A percentile compares a stretch with the other conserved stretches of the same genome.
These are phyloP conservation scores for Ypsolopha scabrella DNA, from an alignment of 2,888 invertebrate species.

Conservation along the genomic window DNA sequence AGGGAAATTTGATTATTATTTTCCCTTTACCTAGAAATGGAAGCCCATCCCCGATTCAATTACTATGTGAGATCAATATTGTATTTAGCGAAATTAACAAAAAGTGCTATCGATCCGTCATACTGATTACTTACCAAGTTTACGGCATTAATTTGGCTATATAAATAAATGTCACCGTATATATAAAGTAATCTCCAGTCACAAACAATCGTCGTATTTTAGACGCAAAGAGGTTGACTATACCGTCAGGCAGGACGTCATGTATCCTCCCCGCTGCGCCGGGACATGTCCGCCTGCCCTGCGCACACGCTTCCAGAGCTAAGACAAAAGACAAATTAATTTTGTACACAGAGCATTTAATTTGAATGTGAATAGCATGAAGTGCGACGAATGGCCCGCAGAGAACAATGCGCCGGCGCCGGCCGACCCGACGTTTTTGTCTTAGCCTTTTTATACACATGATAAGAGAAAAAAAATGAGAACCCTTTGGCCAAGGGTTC, in stretches of 20 bases:
- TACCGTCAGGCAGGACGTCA: background rate
- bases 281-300: conserved; percentile 48
- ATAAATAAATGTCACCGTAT: too few relatives aligned
- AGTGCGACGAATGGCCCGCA: conserved; percentile 65
- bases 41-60: too few relatives aligned
- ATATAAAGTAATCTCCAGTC: too few relatives aligned
- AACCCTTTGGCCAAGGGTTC: background rate
- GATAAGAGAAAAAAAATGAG: conserved; percentile 13
- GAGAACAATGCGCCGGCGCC: conserved; percentile 67
- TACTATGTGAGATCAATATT: too few relatives aligned
- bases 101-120: too few relatives aligned
- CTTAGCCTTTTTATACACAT: conserved; percentile 52
- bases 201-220: too few relatives aligned
- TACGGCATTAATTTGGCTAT: too few relatives aligned
- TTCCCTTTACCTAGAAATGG: too few relatives aligned
- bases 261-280: conserved; percentile 46
- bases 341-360: conserved; percentile 69
- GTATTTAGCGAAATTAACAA: too few relatives aligned
- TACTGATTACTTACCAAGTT: too few relatives aligned
- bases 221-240: too few relatives aligned
- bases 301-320: conserved; percentile 27
- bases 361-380: conserved; percentile 71
- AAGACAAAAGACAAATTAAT: conserved; percentile 71
- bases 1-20: too few relatives aligned
- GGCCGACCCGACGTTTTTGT: conserved; percentile 25